phyloP scores from a whole-genome alignment of 1,140 invertebrate genomes.

The Anadara kagoshimensis region DNA sequence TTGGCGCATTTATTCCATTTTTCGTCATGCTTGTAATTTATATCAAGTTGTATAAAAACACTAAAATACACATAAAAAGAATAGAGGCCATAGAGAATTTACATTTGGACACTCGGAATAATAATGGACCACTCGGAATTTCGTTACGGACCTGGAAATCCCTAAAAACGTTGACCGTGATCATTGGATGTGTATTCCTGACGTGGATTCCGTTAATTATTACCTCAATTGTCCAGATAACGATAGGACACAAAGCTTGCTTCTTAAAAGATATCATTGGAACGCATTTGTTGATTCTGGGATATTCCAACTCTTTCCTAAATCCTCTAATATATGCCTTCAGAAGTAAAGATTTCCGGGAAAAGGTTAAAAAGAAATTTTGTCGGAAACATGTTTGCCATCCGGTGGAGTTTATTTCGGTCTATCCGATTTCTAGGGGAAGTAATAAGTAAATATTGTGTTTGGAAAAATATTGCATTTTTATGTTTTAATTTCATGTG shows the following conservation, averaged over 20 bases:
- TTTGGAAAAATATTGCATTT: too few relatives aligned
- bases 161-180: conserved; percentile 46
- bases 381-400: too few relatives aligned
- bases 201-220: conserved; percentile 56
- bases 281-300: conserved; percentile 54
- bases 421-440: too few relatives aligned
- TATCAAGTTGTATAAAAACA: conserved; percentile 44
- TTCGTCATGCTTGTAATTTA: conserved; percentile 48
- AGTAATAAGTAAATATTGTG: too few relatives aligned
- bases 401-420: too few relatives aligned
- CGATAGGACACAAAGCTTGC: conserved; percentile 31
- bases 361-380: conserved; percentile 27
- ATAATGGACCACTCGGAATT: conserved; percentile 40
- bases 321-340: conserved; percentile 59
- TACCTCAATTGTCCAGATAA: conserved; percentile 44
- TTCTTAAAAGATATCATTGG: conserved; percentile 54
- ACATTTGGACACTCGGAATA: conserved; percentile 26
- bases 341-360: conserved; percentile 53
- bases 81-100: conserved; percentile 54
- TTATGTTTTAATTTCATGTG: too few relatives aligned
- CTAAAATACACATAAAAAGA: conserved; percentile 53
- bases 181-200: conserved; percentile 53
- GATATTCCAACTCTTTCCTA: conserved; percentile 58
- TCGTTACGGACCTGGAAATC: conserved; percentile 46
- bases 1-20: conserved; percentile 50